phyloP scores from a whole-genome alignment of 2,113 vertebrate species.

The Setophaga kirtlandii region DNA sequence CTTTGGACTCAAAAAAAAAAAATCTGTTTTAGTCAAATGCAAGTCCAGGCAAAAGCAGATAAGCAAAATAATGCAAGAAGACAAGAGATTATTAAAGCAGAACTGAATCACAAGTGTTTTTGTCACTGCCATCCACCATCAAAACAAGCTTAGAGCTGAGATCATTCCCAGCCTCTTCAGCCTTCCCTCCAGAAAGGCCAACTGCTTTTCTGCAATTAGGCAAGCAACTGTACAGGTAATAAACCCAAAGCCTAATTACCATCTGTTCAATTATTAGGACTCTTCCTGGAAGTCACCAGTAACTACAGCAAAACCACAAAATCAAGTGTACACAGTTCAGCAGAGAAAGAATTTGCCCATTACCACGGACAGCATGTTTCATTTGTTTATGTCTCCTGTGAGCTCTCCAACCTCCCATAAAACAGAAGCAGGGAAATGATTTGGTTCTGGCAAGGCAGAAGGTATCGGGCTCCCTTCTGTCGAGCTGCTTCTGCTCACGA shows the following conservation, averaged over 20 bases:
- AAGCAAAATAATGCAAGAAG: not conserved
- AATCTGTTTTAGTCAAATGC: not conserved
- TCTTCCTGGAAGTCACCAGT: slow-evolving; percentile 7
- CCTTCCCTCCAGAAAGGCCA: not conserved
- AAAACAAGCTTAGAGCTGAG: not conserved
- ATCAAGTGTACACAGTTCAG: not conserved
- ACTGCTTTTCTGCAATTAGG: not conserved
- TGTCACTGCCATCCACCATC: not conserved
- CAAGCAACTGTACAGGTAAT: not conserved
- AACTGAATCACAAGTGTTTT: not conserved
- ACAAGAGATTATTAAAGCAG: not conserved
- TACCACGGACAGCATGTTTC: not conserved
- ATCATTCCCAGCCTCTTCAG: not conserved
- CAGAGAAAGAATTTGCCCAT: not conserved
- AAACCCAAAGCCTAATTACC: not conserved
- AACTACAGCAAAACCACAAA: slow-evolving; percentile 24
- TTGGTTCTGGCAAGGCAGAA: not conserved
- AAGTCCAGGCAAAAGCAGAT: not conserved
- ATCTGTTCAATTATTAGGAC: not conserved
- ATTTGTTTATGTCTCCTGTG: not conserved
- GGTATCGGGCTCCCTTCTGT: not conserved
- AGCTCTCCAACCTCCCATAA: not conserved
- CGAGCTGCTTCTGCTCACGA: not conserved
- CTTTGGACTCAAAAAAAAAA: not conserved
- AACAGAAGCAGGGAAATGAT: not conserved